phyloP scores from a whole-genome alignment of 2,888 invertebrate genomes.

The Orthosia gracilis region DNA sequence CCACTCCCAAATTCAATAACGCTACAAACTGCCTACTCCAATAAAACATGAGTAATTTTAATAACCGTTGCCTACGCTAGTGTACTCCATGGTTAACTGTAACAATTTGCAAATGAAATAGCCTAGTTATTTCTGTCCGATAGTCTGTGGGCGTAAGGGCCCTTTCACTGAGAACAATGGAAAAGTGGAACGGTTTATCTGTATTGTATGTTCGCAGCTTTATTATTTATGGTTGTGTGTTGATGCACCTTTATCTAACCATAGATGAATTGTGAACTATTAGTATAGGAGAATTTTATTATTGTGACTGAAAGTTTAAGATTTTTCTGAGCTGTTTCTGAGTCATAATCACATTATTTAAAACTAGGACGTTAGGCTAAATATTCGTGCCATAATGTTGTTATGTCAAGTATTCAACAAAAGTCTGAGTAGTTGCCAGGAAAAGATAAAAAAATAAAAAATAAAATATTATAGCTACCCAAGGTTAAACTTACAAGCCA shows the following conservation, averaged over 20 bases:
- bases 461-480: too few species aligned
- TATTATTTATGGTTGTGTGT: constrained; percentile 52
- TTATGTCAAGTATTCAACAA: too few species aligned
- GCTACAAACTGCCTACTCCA: too few species aligned
- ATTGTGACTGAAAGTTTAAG: neutral
- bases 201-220: constrained; percentile 60
- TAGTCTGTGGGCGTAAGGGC: constrained; percentile 55
- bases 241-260: constrained; percentile 21
- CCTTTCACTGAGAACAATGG: constrained; percentile 68
- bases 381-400: neutral
- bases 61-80: constrained; percentile 19
- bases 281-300: neutral
- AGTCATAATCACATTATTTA: neutral
- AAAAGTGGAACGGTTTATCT: constrained; percentile 65
- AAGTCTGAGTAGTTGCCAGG: too few species aligned
- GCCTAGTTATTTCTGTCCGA: constrained; percentile 59
- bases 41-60: constrained; percentile 13
- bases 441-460: too few species aligned
- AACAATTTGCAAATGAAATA: constrained; percentile 65
- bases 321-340: neutral
- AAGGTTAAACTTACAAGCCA: too few species aligned
- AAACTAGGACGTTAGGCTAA: neutral
- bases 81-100: constrained; percentile 44
- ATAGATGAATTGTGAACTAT: constrained; percentile 2
- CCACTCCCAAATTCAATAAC: neutral